Conservation (phyloP, 92 coral and sea anemone species). For the Bergia puertoricense region DNA sequence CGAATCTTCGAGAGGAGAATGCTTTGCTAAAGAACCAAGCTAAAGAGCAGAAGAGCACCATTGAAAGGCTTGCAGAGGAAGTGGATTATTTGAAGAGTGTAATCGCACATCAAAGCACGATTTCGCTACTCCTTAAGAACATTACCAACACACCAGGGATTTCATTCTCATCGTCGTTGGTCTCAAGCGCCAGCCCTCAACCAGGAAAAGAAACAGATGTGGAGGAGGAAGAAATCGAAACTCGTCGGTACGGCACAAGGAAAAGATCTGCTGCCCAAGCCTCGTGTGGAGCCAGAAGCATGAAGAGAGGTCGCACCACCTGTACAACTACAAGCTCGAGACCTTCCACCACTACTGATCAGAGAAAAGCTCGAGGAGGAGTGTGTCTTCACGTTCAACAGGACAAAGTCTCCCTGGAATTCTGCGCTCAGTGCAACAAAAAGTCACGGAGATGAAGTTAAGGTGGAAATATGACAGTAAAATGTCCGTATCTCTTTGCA, state of each 20-base stretch:
- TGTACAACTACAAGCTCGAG: background rate
- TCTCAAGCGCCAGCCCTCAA: conserved; percentile 42
- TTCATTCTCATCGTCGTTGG: conserved; percentile 72
- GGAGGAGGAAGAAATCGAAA: background rate
- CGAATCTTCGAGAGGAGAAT: conserved; percentile 69
- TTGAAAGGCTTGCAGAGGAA: conserved; percentile 70
- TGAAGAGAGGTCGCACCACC: background rate
- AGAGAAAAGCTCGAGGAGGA: conserved; percentile 60
- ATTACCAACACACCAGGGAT: conserved; percentile 87
- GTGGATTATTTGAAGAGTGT: conserved; percentile 80
- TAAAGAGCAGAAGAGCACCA: conserved; percentile 47
- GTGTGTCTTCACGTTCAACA: conserved; percentile 91
- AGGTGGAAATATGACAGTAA: conserved; percentile 53
- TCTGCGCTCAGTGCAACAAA: conserved; percentile 83
- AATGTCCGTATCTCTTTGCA: conserved; percentile 77
- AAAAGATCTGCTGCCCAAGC: conserved; percentile 16
- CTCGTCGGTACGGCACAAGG: conserved; percentile 30
- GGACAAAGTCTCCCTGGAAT: conserved; percentile 89
- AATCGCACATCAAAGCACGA: conserved; percentile 87
- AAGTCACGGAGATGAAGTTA: conserved; percentile 56
- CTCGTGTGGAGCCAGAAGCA: background rate
- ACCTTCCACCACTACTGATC: background rate
- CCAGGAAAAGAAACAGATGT: conserved; percentile 33
- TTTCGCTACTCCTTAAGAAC: conserved; percentile 75
- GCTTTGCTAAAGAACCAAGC: conserved; percentile 50